Evolutionary conservation across 2,888 invertebrate genomes (phyloP).

Genomic region (Leucophenga montana): DNA sequence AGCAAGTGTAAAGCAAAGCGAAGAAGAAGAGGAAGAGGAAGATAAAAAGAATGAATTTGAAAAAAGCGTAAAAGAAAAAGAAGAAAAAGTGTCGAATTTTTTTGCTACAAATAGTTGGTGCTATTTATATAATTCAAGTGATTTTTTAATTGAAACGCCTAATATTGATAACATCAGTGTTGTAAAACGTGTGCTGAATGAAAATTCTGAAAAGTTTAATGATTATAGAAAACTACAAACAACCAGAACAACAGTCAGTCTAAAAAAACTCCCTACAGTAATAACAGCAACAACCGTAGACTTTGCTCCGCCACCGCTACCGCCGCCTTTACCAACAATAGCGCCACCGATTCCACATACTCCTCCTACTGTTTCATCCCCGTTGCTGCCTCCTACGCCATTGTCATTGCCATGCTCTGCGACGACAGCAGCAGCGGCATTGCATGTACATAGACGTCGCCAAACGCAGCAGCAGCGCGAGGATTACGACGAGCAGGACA

Average conservation of each 20-base stretch:
- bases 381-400: slow-evolving; percentile 36
- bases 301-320: background rate
- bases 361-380: background rate
- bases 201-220: background rate
- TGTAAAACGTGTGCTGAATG: background rate
- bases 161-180: slow-evolving; percentile 1
- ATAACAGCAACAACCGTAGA: slow-evolving; percentile 3
- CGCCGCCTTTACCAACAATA: background rate
- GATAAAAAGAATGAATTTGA: slow-evolving; percentile 26
- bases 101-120: slow-evolving; percentile 12
- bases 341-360: too few species aligned
- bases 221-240: slow-evolving; percentile 10
- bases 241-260: slow-evolving; percentile 41
- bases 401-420: slow-evolving; percentile 57
- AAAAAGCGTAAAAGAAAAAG: slow-evolving; percentile 36
- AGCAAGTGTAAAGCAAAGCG: background rate
- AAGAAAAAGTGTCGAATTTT: slow-evolving; percentile 30
- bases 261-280: slow-evolving; percentile 36
- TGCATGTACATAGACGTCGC: background rate
- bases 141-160: too few species aligned
- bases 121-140: slow-evolving; percentile 13
- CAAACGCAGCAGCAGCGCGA: slow-evolving; percentile 45
- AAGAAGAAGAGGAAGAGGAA: slow-evolving; percentile 8
- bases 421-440: slow-evolving; percentile 22
- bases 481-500: slow-evolving; percentile 52